Evolutionary conservation across 2,113 vertebrate species (phyloP), one percentile per base, ranked within the genome.

Genomic region (Talpa occidentalis): DNA sequence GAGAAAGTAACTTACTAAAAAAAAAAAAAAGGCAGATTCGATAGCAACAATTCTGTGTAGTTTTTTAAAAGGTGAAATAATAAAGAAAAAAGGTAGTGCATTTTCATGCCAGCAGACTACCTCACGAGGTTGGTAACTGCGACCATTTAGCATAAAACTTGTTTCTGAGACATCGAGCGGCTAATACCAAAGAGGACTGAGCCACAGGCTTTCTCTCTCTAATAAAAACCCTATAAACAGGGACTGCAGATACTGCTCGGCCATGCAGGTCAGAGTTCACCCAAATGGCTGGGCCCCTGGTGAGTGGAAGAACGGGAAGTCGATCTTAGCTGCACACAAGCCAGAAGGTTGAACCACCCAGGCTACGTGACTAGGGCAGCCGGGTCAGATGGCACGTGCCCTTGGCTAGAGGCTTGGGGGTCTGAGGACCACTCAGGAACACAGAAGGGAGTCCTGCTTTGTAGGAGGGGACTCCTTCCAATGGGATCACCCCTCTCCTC

Each of bases 321-420:
- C 16, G 3, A 49, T 8, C 10, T 49, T 10, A 49, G 47, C 47
- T 49, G 47, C 47, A 49, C 47, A 49, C 47, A 11, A 8, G 17
- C 49, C 49, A 52, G 49, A 52, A 49, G 49, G 49, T 17, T 52
- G 16, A 17, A 14, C 47, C 47, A 4, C 15, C 49, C 16, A 15
- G 15, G 49, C 49, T 15, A 15, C 49, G 49, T 42, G 47, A 10
- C 3, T 3, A 7, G 10, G 28, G 12, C 15, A 4, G 49, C 17
- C 5, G 17, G 49, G 49, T 17, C 3, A 17, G 16, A 52, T 5
- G 49, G 49, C 6, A 15, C 49, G 49, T 52, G 49, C 2, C 15
- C 30, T 15, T 26, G 21, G 1, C 28, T 2, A 3, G 56, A 1
- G n/a, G 30, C 1, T 2, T 0, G 9, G 26, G 35, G 24, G 22